Evolutionary conservation across 1,140 invertebrate genomes (phyloP), one percentile per base, ranked within the genome.

Genomic region (Drosophila pruinosa): DNA sequence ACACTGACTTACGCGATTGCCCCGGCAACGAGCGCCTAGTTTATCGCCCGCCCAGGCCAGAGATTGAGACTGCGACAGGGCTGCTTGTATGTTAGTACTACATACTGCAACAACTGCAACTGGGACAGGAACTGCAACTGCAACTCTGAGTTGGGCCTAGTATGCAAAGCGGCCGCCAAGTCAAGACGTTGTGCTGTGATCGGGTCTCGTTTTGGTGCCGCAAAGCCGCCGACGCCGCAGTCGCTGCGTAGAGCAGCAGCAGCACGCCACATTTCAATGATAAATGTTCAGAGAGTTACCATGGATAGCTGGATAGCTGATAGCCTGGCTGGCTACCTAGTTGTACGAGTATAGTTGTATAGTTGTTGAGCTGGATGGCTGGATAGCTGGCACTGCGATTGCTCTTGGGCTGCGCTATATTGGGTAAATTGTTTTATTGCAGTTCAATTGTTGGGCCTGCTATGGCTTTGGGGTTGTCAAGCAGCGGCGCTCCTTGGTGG

Each of bases 361-460:
- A 38, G 47, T 47, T 28, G 61, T 21, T 36, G 59, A 52, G 19
- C 14, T 45, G 54, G 24, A 28, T 69, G 38, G 22, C 50, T 36
- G 28, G 41, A 19, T 68, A 53, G 22, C 58, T 62, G 65, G 39
- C 63, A 74, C 72, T 74, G 72, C 67, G 82, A 88, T 88, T 88
- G 82, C 78, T 86, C 71, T 58, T 65, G 67, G 54, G 22, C 61
- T 74, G 54, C 77, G 78, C 82, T 88, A 86, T 88, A 88, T 88
- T 88, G 78, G 82, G 82, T 88, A 88, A 88, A 88, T 88, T 88
- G 82, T 88, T 88, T 88, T 88, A 88, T 88, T 88, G 82, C 82
- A 88, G 82, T 88, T 88, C 82, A 88, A 88, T 88, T 88, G 82
- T 88, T 85, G 70, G 56, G 54, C 56, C 56, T 61, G 70, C 24